A percentile compares a stretch with the other conserved stretches of the same genome.
Evolutionary conservation across 2,797 vertebrate genomes (phyloP).

Genomic region (Brachyalestes nurse): DNA sequence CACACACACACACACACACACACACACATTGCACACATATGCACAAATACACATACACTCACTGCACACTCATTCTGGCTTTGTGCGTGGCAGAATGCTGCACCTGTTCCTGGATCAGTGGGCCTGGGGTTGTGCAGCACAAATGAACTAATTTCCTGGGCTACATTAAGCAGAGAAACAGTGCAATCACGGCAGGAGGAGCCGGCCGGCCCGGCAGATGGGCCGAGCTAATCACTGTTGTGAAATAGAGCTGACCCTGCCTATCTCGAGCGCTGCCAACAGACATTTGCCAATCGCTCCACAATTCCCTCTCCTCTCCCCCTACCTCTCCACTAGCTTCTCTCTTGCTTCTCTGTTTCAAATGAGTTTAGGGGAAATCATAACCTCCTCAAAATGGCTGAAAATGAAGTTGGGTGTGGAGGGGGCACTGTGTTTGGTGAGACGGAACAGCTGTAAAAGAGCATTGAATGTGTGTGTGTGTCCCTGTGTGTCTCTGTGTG

Average conservation of each 20-base stretch:
- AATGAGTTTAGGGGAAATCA: slow-evolving; percentile 62
- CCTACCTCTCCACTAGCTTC: slow-evolving; percentile 55
- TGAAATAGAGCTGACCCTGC: slow-evolving; percentile 86
- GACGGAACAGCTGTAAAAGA: slow-evolving; percentile 72
- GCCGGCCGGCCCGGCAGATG: slow-evolving; percentile 77
- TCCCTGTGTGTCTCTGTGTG: not conserved
- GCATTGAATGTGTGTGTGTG: slow-evolving; percentile 14
- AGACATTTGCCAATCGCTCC: slow-evolving; percentile 64
- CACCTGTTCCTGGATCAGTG: slow-evolving; percentile 77
- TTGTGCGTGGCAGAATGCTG: slow-evolving; percentile 65
- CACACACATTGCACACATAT: slow-evolving; percentile 4
- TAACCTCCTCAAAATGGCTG: slow-evolving; percentile 66
- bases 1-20: not conserved
- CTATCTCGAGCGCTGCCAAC: slow-evolving; percentile 74
- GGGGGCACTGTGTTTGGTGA: slow-evolving; percentile 62
- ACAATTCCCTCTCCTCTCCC: slow-evolving; percentile 56
- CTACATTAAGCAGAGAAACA: slow-evolving; percentile 73
- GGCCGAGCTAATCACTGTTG: slow-evolving; percentile 84
- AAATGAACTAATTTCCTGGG: slow-evolving; percentile 82
- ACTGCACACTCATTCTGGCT: slow-evolving; percentile 33
- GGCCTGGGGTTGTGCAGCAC: slow-evolving; percentile 73
- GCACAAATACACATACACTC: not conserved
- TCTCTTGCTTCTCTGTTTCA: slow-evolving; percentile 63
- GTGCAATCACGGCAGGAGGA: slow-evolving; percentile 80
- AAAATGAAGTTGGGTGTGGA: slow-evolving; percentile 73